These are phyloP conservation scores for Drosophila demipolita DNA, from an alignment of 2,888 invertebrate species.

Conservation along the genomic window DNA sequence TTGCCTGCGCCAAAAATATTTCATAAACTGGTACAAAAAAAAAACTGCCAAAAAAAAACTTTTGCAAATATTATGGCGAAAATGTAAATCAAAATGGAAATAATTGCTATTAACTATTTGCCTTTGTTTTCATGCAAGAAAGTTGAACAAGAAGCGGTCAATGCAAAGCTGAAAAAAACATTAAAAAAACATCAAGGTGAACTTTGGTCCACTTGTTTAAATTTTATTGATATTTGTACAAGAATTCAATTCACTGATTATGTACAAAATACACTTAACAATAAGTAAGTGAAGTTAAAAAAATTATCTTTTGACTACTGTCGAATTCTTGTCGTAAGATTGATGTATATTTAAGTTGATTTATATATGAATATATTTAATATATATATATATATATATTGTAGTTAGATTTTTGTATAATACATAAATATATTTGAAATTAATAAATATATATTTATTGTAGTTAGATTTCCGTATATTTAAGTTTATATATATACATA, in stretches of 20 bases:
- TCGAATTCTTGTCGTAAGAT: neutral
- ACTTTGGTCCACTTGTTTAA: neutral
- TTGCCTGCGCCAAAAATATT: conserved; percentile 46
- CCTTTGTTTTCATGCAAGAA: conserved; percentile 28
- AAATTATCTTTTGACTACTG: neutral
- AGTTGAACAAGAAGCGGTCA: conserved; percentile 6
- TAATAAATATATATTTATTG: too few relatives aligned
- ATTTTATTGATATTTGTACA: neutral
- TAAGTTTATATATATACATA: too few relatives aligned
- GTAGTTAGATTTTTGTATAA: too few relatives aligned
- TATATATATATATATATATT: neutral
- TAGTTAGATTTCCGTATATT: too few relatives aligned
- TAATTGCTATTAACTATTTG: conserved; percentile 58
- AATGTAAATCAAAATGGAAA: conserved; percentile 61
- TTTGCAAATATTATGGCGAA: conserved; percentile 52
- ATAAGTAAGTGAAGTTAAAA: too few relatives aligned
- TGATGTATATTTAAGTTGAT: neutral
- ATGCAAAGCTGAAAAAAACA: conserved; percentile 2
- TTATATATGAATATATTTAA: neutral
- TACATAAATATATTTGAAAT: neutral
- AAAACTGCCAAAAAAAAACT: conserved; percentile 25
- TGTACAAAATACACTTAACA: too few relatives aligned
- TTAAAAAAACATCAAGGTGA: neutral
- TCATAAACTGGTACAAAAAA: conserved; percentile 42
- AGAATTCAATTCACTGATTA: neutral